Percentiles rank a stretch among this genome's conserved stretches.
These are phyloP conservation scores for Schizaphis graminum DNA, from an alignment of 2,888 invertebrate genomes.

Conservation along the genomic window DNA sequence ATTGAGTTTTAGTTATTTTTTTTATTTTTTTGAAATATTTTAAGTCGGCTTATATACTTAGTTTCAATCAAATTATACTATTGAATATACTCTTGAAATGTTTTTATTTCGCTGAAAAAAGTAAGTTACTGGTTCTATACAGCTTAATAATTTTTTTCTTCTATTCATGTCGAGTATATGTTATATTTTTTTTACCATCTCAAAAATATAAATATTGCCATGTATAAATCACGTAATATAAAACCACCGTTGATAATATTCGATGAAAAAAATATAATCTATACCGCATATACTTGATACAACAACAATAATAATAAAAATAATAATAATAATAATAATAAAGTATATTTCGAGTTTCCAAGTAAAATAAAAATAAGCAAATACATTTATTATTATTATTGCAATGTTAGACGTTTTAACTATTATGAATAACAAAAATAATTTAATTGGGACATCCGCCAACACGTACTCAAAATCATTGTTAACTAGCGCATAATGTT, in stretches of 20 bases:
- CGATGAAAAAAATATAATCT: background rate
- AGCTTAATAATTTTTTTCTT: background rate
- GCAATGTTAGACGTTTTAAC: background rate
- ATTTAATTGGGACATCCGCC: background rate
- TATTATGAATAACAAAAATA: background rate
- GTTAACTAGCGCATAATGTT: background rate
- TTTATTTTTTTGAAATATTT: background rate
- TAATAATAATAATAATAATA: background rate
- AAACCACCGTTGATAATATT: background rate
- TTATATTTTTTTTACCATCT: background rate
- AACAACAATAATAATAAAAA: background rate
- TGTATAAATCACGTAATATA: background rate
- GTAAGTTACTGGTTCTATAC: slow-evolving; percentile 12
- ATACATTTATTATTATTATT: background rate
- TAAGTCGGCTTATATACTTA: background rate
- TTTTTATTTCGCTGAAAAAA: slow-evolving; percentile 7
- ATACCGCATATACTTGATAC: background rate
- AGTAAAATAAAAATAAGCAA: background rate
- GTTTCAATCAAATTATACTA: slow-evolving; percentile 5
- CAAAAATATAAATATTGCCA: background rate
- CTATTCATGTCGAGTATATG: background rate
- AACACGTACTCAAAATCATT: background rate
- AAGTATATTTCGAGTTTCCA: background rate
- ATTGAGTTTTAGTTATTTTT: background rate
- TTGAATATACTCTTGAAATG: slow-evolving; percentile 4